Conservation (phyloP, 2,888 invertebrate species). For the Ochropleura leucogaster region DNA sequence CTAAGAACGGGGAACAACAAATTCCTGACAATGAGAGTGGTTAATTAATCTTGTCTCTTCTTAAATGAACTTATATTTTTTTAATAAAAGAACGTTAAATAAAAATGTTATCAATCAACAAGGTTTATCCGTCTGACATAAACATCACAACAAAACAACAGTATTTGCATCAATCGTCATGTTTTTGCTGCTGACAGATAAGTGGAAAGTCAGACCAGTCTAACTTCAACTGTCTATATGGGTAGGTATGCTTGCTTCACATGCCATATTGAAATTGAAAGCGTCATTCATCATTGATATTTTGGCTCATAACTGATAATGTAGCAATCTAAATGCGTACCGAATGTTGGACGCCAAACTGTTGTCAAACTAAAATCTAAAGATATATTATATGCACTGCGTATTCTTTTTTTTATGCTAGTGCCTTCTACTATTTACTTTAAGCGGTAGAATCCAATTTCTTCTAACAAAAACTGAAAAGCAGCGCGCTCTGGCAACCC, state of each 20-base stretch:
- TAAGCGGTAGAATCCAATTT: too few relatives aligned
- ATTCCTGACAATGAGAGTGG: too few relatives aligned
- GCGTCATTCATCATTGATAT: conserved; percentile 6
- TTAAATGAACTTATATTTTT: too few relatives aligned
- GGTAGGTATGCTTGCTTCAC: background rate
- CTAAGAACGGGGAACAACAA: too few relatives aligned
- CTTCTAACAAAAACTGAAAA: background rate
- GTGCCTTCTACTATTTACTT: background rate
- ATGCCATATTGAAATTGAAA: background rate
- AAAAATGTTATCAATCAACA: background rate
- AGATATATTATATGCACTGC: too few relatives aligned
- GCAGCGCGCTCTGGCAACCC: background rate
- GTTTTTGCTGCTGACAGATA: background rate
- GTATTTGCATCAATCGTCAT: background rate
- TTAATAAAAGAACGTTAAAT: too few relatives aligned
- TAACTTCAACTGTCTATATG: background rate
- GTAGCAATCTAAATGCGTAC: background rate
- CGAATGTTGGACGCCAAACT: background rate
- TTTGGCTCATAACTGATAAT: conserved; percentile 14
- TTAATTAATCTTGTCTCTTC: too few relatives aligned
- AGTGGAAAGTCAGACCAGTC: background rate
- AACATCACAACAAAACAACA: background rate
- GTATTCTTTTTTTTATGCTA: background rate
- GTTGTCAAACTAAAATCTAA: background rate
- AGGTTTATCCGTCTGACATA: background rate